phyloP scores from a whole-genome alignment of 2,888 invertebrate species.

The Tuberolachnus salignus region DNA sequence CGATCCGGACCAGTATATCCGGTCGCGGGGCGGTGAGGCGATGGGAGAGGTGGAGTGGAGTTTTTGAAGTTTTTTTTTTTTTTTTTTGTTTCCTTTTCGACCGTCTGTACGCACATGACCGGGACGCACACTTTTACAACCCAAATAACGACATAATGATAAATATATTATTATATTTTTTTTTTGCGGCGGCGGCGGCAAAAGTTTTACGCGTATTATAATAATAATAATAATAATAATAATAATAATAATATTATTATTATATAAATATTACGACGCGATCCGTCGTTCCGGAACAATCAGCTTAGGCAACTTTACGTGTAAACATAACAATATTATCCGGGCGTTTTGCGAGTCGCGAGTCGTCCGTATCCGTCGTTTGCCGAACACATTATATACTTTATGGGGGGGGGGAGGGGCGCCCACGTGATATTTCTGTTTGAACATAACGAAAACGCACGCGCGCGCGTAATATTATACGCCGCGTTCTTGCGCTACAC shows the following conservation, averaged over 20 bases:
- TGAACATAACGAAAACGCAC: neutral
- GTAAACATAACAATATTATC: constrained; percentile 5
- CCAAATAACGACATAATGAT: neutral
- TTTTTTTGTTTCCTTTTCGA: too few relatives aligned
- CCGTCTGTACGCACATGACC: neutral
- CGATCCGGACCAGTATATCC: too few relatives aligned
- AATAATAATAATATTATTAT: too few relatives aligned
- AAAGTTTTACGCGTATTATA: constrained; percentile 24
- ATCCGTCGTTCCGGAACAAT: constrained; percentile 45
- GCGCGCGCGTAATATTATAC: too few relatives aligned
- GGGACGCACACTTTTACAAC: neutral
- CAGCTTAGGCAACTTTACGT: constrained; percentile 19
- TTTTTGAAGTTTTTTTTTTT: too few relatives aligned
- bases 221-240: too few relatives aligned
- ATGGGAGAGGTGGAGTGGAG: too few relatives aligned
- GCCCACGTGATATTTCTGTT: neutral
- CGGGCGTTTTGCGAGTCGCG: neutral
- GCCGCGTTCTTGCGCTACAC: neutral
- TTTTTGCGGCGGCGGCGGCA: neutral
- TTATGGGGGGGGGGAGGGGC: too few relatives aligned
- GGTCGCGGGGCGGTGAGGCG: too few relatives aligned
- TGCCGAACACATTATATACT: neutral
- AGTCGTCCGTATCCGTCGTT: neutral
- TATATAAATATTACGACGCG: neutral
- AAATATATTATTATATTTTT: constrained; percentile 4